A percentile compares a stretch with the other conserved stretches of the same genome.
Conservation (phyloP, 2,797 vertebrate species). For the Neopelma chrysocephalum region DNA sequence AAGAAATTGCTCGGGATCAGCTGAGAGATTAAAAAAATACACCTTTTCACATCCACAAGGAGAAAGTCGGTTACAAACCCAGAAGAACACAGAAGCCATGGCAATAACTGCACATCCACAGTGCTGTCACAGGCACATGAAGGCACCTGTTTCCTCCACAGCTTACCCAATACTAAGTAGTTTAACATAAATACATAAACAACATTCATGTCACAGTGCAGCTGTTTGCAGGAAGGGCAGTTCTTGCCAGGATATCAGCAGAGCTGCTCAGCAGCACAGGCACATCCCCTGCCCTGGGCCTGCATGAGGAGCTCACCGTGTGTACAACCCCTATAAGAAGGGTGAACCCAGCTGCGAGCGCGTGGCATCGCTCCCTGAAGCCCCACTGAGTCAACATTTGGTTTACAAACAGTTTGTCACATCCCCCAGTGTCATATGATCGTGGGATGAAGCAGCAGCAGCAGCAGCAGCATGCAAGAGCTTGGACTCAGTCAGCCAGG, state of each 20-base stretch:
- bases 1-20: background rate
- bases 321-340: background rate
- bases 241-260: background rate
- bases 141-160: background rate
- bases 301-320: background rate
- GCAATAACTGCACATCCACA: background rate
- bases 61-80: background rate
- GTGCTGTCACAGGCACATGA: fast-evolving
- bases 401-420: background rate
- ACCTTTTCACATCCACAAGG: background rate
- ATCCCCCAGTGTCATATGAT: background rate
- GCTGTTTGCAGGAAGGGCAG: background rate
- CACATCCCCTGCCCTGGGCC: background rate
- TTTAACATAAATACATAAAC: background rate
- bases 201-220: background rate
- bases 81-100: background rate
- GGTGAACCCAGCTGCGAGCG: background rate
- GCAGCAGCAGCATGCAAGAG: background rate
- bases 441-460: background rate
- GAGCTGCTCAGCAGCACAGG: background rate
- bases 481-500: background rate
- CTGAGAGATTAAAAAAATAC: background rate
- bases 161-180: fast-evolving
- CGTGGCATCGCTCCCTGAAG: background rate
- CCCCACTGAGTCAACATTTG: background rate